Base-by-base conservation (phyloP, 2,113 vertebrate genomes). In the Pachyramphus minor region DNA sequence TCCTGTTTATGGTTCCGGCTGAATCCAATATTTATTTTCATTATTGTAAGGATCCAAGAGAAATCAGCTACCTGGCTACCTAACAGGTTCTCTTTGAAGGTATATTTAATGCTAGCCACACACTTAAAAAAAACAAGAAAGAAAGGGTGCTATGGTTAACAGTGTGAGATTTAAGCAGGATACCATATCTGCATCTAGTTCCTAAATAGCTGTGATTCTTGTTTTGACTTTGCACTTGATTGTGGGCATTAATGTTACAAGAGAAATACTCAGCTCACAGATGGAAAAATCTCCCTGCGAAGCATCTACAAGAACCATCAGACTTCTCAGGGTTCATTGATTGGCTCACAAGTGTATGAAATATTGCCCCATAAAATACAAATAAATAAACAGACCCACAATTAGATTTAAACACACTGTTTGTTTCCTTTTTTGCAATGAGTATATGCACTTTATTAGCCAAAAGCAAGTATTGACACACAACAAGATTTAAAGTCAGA, bases 1-100 rank as follows among this genome's bases (percentile, higher is more conserved):
- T 83, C 52, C 60, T 72, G 35, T 89, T 44, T 69, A 59, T 23
- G 31, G 53, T 87, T 94, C 28, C 80, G 86, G 88, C 19, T 18
- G 58, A 63, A 85, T 84, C 11, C n/a, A 93, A 4, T 79, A 64
- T 84, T 96, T 97, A 58, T 86, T 88, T 96, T 89, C 59, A 73
- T 94, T 86, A 80, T 91, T 58, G 45, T 68, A 92, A 88, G 78
- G 74, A 91, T 67, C 64, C 56, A 92, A 87, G 77, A 95, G 9
- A 95, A 96, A 85, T 12, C 52, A 90, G 69, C 92, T 95, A 80
- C 58, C 64, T 55, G 77, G 49, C 76, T 84, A 89, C 30, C 71
- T 85, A 87, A 39, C 5, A 94, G n/a, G 76, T 94, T 90, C 77
- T 80, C 76, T 93, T 95, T 75, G 64, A 96, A 87, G 53, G 37